phyloP scores from a whole-genome alignment of 2,113 vertebrate genomes.

The Gobio gobio region DNA sequence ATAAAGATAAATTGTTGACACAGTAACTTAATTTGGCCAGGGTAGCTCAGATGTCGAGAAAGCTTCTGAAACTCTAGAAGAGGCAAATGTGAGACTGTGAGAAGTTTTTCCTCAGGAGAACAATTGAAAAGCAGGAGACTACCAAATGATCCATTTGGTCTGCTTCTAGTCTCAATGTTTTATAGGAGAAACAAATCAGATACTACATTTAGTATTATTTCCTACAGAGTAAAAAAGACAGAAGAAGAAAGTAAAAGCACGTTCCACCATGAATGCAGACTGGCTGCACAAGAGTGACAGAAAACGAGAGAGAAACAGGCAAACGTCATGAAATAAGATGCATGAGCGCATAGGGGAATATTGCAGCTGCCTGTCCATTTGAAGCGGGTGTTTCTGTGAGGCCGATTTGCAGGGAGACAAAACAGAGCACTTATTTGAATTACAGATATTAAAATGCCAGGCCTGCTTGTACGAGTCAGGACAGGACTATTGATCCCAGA shows the following conservation, averaged over 20 bases:
- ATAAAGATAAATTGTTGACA: not conserved
- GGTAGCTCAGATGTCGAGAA: not conserved
- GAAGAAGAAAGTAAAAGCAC: not conserved
- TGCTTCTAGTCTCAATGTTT: not conserved
- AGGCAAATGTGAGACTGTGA: not conserved
- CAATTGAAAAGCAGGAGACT: not conserved
- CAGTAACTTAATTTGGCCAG: not conserved
- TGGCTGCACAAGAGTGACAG: constrained; percentile 14
- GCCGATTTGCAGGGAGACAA: constrained; percentile 71
- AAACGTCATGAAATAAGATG: constrained; percentile 26
- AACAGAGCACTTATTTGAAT: constrained; percentile 78
- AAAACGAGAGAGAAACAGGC: not conserved
- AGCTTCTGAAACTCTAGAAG: not conserved
- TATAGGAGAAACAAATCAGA: not conserved
- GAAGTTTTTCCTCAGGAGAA: not conserved
- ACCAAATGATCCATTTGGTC: not conserved
- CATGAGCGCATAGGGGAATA: constrained; percentile 24
- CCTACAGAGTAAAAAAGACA: not conserved
- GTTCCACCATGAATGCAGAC: not conserved
- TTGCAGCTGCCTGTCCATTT: constrained; percentile 49
- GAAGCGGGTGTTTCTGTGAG: constrained; percentile 53
- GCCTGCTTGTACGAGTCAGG: constrained; percentile 70
- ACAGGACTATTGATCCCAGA: constrained; percentile 79
- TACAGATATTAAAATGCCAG: constrained; percentile 81
- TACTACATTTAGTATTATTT: not conserved